A percentile compares a stretch with the other conserved stretches of the same genome.
Evolutionary conservation across 2,797 vertebrate genomes (phyloP).

Genomic region (Phyllotis vaccarum): DNA sequence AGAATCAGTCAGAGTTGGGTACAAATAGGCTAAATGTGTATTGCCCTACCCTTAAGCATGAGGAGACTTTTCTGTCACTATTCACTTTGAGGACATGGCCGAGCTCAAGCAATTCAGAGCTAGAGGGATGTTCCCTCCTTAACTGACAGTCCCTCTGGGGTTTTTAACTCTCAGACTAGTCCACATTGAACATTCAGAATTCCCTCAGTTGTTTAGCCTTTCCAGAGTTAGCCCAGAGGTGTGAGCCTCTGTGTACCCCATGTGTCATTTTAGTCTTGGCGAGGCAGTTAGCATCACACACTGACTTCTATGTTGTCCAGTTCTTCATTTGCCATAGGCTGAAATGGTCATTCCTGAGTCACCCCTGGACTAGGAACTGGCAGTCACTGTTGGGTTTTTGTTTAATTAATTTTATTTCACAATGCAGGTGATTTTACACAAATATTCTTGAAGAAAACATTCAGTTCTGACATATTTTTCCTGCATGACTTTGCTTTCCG

Average conservation of each 20-base stretch:
- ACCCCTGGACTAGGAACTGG: not conserved
- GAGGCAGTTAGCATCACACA: not conserved
- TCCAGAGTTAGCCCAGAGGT: not conserved
- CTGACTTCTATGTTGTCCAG: not conserved
- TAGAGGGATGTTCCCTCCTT: too few species aligned
- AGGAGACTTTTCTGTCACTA: not conserved
- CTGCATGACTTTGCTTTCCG: conserved; percentile 51
- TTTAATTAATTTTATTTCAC: conserved; percentile 31
- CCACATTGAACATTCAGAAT: not conserved
- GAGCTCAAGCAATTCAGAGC: not conserved
- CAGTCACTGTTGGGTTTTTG: not conserved
- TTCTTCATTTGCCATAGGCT: not conserved
- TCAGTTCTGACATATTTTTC: conserved; percentile 3
- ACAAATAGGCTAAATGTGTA: not conserved
- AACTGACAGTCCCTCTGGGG: not conserved
- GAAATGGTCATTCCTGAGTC: not conserved
- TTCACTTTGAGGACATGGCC: not conserved
- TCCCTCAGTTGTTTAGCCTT: not conserved
- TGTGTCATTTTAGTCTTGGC: not conserved
- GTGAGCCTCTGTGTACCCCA: not conserved
- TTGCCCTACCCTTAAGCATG: not conserved
- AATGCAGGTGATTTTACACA: not conserved
- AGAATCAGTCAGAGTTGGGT: not conserved
- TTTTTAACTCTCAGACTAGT: not conserved
- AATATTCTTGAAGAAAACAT: conserved; percentile 24